Conservation (phyloP, 2,888 invertebrate species). For the Caenorhabditis sp. region DNA sequence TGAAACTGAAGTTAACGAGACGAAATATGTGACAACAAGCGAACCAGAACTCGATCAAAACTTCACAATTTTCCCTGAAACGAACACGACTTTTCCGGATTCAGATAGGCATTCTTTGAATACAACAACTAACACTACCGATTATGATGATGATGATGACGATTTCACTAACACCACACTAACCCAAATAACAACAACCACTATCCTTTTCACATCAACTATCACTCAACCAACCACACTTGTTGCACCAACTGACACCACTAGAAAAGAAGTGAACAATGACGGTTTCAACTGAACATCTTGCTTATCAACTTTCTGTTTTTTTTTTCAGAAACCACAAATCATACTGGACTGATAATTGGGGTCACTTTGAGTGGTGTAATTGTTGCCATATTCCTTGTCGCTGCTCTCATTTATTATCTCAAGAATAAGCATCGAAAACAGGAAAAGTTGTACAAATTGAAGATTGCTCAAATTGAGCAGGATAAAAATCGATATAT, state of each 20-base stretch:
- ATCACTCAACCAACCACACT: background rate
- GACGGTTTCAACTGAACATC: no score
- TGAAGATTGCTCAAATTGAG: constrained; percentile 45
- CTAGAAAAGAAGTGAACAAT: no score
- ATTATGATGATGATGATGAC: no score
- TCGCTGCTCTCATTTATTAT: constrained; percentile 17
- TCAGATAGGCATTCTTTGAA: no score
- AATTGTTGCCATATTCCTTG: constrained; percentile 16
- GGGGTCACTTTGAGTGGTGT: constrained; percentile 33
- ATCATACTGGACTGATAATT: constrained; percentile 39
- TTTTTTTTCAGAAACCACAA: constrained; percentile 11
- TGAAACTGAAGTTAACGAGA: no score
- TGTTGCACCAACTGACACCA: no score
- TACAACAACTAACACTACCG: no score
- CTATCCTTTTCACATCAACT: background rate
- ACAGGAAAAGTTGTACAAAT: constrained; percentile 36
- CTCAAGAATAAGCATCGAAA: constrained; percentile 30
- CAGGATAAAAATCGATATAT: constrained; percentile 55
- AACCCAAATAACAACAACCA: background rate
- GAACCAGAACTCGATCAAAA: no score
- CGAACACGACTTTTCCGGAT: no score
- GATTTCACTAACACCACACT: constrained; percentile 4
- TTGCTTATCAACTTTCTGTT: no score
- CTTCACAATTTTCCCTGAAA: no score
- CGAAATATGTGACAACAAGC: no score